These are phyloP conservation scores for Drosophila mimetica DNA, from an alignment of 2,888 invertebrate genomes.

Conservation along the genomic window DNA sequence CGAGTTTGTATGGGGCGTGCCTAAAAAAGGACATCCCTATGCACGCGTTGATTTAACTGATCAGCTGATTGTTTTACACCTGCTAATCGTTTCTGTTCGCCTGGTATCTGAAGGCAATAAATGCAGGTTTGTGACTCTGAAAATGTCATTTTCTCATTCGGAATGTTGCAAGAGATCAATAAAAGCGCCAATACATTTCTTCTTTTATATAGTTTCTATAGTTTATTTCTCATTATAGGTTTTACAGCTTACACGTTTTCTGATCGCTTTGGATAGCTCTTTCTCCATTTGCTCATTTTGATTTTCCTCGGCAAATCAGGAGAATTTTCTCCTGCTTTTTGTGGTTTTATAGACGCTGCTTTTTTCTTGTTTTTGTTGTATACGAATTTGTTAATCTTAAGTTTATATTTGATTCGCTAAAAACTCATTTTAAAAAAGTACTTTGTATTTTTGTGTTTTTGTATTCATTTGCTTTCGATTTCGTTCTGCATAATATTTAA, in stretches of 20 bases:
- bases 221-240: slow-evolving; percentile 61
- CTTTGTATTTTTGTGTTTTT: slow-evolving; percentile 32
- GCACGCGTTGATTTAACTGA: no score
- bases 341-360: slow-evolving; percentile 10
- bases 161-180: no score
- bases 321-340: slow-evolving; percentile 16
- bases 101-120: no score
- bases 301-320: slow-evolving; percentile 5
- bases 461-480: slow-evolving; percentile 21
- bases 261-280: slow-evolving; percentile 18
- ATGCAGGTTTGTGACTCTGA: no score
- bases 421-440: slow-evolving; percentile 71
- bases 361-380: slow-evolving; percentile 36
- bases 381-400: slow-evolving; percentile 64
- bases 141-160: no score
- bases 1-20: no score
- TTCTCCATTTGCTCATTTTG: slow-evolving; percentile 8
- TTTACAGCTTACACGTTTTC: slow-evolving; percentile 57
- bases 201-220: slow-evolving; percentile 45
- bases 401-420: slow-evolving; percentile 67
- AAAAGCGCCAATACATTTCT: not conserved
- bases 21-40: no score
- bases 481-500: slow-evolving; percentile 28
- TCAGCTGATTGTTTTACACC: no score
- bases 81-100: no score